A percentile compares a stretch with the other conserved stretches of the same genome.
These are phyloP conservation scores for Percina caprodes DNA, from an alignment of 2,113 vertebrate species.

Conservation along the genomic window DNA sequence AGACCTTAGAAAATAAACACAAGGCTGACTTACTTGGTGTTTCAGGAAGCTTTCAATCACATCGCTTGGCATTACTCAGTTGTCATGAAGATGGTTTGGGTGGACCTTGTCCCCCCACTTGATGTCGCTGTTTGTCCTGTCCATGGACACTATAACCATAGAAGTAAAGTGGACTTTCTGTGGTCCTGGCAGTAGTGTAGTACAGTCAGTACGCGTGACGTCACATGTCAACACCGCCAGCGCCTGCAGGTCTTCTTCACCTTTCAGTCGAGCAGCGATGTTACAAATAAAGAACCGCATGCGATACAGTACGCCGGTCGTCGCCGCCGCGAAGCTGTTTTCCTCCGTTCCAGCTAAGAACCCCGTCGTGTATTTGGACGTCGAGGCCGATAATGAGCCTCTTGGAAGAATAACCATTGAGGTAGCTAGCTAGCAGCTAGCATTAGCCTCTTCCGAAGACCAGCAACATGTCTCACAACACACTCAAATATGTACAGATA, in stretches of 20 bases:
- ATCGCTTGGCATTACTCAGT: neutral
- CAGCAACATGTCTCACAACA: neutral
- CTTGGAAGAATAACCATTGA: constrained; percentile 90
- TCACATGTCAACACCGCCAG: constrained; percentile 49
- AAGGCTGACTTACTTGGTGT: neutral
- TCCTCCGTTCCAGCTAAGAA: constrained; percentile 76
- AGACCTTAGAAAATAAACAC: neutral
- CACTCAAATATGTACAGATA: neutral
- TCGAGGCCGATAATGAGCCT: constrained; percentile 88
- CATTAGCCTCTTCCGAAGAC: constrained; percentile 8
- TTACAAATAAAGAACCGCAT: constrained; percentile 77
- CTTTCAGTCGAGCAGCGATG: constrained; percentile 61
- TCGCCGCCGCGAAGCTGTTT: constrained; percentile 71
- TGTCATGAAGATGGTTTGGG: neutral
- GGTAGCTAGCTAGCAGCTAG: constrained; percentile 68
- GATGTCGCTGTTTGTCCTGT: constrained; percentile 49
- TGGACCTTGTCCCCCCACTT: neutral
- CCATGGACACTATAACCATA: too few relatives aligned
- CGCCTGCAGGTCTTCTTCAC: neutral
- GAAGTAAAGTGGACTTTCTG: too few relatives aligned
- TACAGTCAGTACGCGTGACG: constrained; percentile 22
- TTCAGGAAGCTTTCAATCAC: neutral
- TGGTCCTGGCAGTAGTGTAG: too few relatives aligned
- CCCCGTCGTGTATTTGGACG: constrained; percentile 90
- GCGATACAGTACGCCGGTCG: constrained; percentile 70